Base-by-base conservation (phyloP, 1,140 invertebrate genomes). In the Aphidius gifuensis region DNA sequence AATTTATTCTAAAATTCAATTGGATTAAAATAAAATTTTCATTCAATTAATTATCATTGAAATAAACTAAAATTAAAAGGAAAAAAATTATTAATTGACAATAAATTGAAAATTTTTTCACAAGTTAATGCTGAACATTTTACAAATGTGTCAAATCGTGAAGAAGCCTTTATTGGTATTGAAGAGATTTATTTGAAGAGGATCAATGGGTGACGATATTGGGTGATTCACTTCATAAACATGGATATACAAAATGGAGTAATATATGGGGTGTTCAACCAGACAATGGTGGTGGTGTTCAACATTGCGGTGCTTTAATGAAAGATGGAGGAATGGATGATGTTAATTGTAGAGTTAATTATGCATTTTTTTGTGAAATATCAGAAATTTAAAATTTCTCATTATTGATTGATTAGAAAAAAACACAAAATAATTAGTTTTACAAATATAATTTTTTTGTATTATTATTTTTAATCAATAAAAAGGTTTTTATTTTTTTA, bases 131-230 rank as follows among this genome's bases (percentile, higher is more conserved):
- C 76, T 0, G 69, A 71, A 5, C 64, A 66, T 0, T 58, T 74
- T 32, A 78, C 68, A 51, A 74, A 71, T 9, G 71, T 71, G 8
- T 60, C 60, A 2, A 72, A 74, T 48, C 43, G 60, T 1, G 60
- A 74, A 11, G 64, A 73, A 38, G 77, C 76, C 1, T 77, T 69
- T n/a, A 61, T 82, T 8, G 79, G 77, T 2, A 71, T 77, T 53
- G 77, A 82, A 56, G 78, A 81, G 78, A 81, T 60, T 65, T 80
- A 32, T 80, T 76, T 62, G 66, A 64, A 40, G 75, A 80, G 60
- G 74, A 73, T 39, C 75, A 79, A 9, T 79, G 75, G 76, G 73
- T 78, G 5, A 79, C 78, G 6, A 69, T 81, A 40, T 66, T 74
- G 1, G 79, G 76, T 5, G 76, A 82, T 32, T 74, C 77, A n/a